Conservation (phyloP, 37 sponge, comb jelly and placozoan species). For the Haliclona indistincta region DNA sequence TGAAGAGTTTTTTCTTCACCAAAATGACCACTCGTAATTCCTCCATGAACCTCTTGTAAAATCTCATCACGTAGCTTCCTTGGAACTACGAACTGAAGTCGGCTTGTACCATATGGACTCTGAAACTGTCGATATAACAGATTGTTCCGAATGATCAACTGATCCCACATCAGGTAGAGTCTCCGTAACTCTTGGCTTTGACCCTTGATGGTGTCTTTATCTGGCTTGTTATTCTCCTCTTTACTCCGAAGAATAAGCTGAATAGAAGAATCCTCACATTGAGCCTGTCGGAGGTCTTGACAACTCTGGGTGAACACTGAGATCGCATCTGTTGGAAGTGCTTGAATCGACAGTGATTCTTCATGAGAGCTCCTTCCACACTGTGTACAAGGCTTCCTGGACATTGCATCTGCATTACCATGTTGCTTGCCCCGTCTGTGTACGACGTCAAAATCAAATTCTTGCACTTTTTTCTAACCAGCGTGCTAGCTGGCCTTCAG, state of each 20-base stretch:
- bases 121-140: slow-evolving; percentile 13
- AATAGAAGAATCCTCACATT: slow-evolving; percentile 15
- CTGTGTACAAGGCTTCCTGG: slow-evolving; percentile 29
- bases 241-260: slow-evolving; percentile 12
- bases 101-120: not conserved
- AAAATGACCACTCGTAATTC: slow-evolving; percentile 17
- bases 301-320: not conserved
- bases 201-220: no score
- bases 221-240: not conserved
- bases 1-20: slow-evolving; percentile 19
- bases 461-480: slow-evolving; percentile 36
- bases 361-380: slow-evolving; percentile 10
- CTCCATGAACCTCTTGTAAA: slow-evolving; percentile 17
- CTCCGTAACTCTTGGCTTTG: not conserved
- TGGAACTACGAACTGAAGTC: slow-evolving; percentile 25
- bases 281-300: slow-evolving; percentile 10
- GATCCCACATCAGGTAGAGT: slow-evolving; percentile 37
- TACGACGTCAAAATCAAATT: slow-evolving; percentile 31
- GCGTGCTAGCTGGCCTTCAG: slow-evolving; percentile 24
- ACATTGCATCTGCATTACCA: slow-evolving; percentile 43
- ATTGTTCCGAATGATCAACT: slow-evolving; percentile 12
- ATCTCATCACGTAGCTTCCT: not conserved
- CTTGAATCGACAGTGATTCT: not conserved
- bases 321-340: not conserved
- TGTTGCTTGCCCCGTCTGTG: slow-evolving; percentile 22